A percentile compares a stretch with the other conserved stretches of the same genome.
These are phyloP conservation scores for Pristionchus exspectatus DNA, from an alignment of 2,888 invertebrate species.

Conservation along the genomic window DNA sequence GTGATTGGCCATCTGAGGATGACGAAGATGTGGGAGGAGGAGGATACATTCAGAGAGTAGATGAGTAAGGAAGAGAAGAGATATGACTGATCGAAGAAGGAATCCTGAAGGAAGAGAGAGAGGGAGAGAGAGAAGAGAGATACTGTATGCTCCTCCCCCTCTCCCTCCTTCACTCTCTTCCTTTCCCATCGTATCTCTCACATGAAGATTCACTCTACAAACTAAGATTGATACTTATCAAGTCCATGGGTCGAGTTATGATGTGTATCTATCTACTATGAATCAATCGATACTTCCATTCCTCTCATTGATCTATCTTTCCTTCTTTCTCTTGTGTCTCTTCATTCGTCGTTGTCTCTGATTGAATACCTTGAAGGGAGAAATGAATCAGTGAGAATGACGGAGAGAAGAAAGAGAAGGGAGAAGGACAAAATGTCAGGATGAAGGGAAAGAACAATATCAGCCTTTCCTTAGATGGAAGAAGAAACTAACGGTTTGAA, in stretches of 20 bases:
- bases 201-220: slow-evolving; percentile 49
- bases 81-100: slow-evolving; percentile 40
- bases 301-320: slow-evolving; percentile 20
- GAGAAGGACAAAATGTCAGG: slow-evolving; percentile 33
- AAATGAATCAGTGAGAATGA: slow-evolving; percentile 45
- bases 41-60: slow-evolving; percentile 25
- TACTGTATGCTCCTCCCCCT: slow-evolving; percentile 52
- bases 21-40: slow-evolving; percentile 7
- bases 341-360: slow-evolving; percentile 23
- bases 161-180: not conserved
- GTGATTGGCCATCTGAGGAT: slow-evolving; percentile 28
- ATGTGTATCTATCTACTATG: not conserved
- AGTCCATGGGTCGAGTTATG: not conserved
- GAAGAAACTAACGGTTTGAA: not conserved
- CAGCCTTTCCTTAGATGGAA: slow-evolving; percentile 12
- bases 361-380: slow-evolving; percentile 8
- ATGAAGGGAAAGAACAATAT: slow-evolving; percentile 50
- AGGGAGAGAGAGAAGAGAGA: slow-evolving; percentile 2
- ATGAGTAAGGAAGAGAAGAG: slow-evolving; percentile 15
- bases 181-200: not conserved
- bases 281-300: slow-evolving; percentile 25
- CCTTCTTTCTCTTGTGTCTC: slow-evolving; percentile 11
- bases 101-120: slow-evolving; percentile 4
- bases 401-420: slow-evolving; percentile 41
- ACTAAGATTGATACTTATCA: slow-evolving; percentile 43